Base-by-base conservation (phyloP, 2,888 invertebrate species). In the Euzetes globulus region DNA sequence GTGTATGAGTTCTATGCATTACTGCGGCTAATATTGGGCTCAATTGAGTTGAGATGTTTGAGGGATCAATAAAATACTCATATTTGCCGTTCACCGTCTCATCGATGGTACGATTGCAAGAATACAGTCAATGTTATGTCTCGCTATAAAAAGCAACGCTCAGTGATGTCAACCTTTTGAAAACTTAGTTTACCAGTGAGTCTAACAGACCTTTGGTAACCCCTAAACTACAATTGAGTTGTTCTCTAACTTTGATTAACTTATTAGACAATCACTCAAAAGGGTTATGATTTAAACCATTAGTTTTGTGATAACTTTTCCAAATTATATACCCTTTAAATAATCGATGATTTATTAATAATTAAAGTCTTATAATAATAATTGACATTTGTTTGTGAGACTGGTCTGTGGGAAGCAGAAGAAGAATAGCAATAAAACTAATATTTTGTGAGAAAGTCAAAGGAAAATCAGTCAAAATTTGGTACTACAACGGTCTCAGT, bases 401-500 rank as follows among this genome's bases (percentile, higher is more conserved):
- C 13, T 41, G 7, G 9, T 41, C 41, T 41, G 13, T n/a, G 25
- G n/a, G 52, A n/a, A 3, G 19, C 5, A 7, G 52, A 22, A n/a
- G n/a, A n/a, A n/a, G n/a, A n/a, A n/a, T n/a, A n/a, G n/a, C n/a
- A n/a, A n/a, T n/a, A n/a, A n/a, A n/a, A n/a, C n/a, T 33, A 7
- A 33, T 33, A 33, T 33, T 33, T 33, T 63, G n/a, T 33, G 22
- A 41, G n/a, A 19, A n/a, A 33, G n/a, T 27, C n/a, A 33, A 63
- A 29, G 27, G 3, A 11, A 65, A 22, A 27, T 65, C 41, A 11
- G 22, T 55, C 74, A 74, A 74, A 74, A 74, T 74, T 74, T 74
- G 71, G 71, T 71, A 19, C 52, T 70, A 74, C 74, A 70, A 74
- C 58, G 41, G 45, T 9, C 70, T 58, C 33, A 71, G 74, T 37